phyloP scores from a whole-genome alignment of 2,797 vertebrate species.

The Percopsis omiscomaycus region DNA sequence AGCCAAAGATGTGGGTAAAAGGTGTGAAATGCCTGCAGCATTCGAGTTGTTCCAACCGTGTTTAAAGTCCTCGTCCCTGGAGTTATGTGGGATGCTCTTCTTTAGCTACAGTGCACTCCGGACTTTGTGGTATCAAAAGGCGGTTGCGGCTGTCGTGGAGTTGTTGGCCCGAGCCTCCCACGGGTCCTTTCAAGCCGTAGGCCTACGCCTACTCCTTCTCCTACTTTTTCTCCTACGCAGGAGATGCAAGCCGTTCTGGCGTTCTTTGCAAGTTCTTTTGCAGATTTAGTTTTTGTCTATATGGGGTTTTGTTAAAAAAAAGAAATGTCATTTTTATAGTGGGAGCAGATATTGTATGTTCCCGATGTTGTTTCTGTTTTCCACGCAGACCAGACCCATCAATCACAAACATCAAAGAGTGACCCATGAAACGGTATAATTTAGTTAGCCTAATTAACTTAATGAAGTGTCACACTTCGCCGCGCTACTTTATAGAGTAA shows the following conservation, averaged over 20 bases:
- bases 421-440: constrained; percentile 87
- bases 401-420: constrained; percentile 83
- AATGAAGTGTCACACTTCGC: constrained; percentile 86
- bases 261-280: constrained; percentile 46
- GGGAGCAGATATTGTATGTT: constrained; percentile 75
- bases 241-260: constrained; percentile 4
- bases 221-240: constrained; percentile 26
- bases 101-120: constrained; percentile 49
- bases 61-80: constrained; percentile 60
- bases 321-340: constrained; percentile 38
- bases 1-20: constrained; percentile 67
- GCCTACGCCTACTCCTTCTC: constrained; percentile 14
- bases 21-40: constrained; percentile 72
- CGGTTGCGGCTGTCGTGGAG: constrained; percentile 50
- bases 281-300: constrained; percentile 12
- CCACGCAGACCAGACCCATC: constrained; percentile 75
- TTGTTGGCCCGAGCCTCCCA: constrained; percentile 37
- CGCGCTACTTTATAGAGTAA: constrained; percentile 79
- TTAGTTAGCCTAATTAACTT: constrained; percentile 90
- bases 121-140: constrained; percentile 65
- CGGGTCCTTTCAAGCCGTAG: constrained; percentile 34
- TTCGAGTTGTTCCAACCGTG: constrained; percentile 57
- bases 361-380: constrained; percentile 25
- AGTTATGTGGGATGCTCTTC: constrained; percentile 63
- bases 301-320: background rate